A percentile compares a stretch with the other conserved stretches of the same genome.
Evolutionary conservation across 2,797 vertebrate species (phyloP).

Genomic region (Propithecus perrieri): DNA sequence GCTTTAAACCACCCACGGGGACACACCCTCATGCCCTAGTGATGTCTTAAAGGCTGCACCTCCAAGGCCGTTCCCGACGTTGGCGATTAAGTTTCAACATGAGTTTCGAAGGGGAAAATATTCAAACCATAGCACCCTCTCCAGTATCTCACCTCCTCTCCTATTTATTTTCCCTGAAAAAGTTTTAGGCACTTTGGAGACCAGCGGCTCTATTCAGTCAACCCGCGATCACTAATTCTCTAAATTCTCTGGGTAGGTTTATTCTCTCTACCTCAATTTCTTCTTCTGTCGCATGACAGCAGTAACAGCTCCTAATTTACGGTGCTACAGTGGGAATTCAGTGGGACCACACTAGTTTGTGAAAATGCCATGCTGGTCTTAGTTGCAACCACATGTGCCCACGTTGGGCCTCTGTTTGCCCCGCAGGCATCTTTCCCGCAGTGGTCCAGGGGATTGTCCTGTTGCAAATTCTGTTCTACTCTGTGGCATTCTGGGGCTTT

Average conservation of each 20-base stretch:
- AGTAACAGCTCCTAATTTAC: no score
- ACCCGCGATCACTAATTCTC: neutral
- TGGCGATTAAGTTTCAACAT: neutral
- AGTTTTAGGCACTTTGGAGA: neutral
- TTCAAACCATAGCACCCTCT: neutral
- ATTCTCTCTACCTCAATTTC: neutral
- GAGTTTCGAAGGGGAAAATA: neutral
- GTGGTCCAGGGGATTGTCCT: neutral
- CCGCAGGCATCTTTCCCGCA: no score
- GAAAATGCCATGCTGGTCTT: neutral
- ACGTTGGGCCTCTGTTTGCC: fast-evolving
- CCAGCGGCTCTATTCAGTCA: neutral
- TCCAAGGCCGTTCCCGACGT: fast-evolving
- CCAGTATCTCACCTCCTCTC: neutral
- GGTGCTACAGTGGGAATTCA: no score
- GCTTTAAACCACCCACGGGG: neutral
- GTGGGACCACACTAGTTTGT: neutral
- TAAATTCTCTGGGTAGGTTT: neutral
- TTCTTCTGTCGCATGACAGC: neutral
- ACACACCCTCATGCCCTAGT: fast-evolving
- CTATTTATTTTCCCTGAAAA: no score
- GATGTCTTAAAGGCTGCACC: neutral
- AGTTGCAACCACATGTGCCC: no score
- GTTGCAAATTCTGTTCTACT: neutral
- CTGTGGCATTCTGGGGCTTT: neutral